These are phyloP conservation scores for Itoplectis maculator DNA, from an alignment of 2,888 invertebrate genomes.

Conservation along the genomic window DNA sequence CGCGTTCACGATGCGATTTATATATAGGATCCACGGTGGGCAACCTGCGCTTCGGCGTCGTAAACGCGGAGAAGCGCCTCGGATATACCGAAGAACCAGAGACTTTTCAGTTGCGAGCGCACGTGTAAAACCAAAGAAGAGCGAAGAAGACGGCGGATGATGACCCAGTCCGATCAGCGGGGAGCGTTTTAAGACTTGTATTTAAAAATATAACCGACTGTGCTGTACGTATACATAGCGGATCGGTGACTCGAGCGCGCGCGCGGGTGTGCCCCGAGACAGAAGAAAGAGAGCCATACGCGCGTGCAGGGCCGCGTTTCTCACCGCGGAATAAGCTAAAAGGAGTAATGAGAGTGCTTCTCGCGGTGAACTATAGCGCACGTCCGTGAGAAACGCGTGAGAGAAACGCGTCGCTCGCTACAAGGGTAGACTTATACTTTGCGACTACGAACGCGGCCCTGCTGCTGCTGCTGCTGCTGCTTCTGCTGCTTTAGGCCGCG, in stretches of 20 bases:
- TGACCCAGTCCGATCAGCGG: constrained; percentile 17
- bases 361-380: not conserved
- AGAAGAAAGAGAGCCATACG: constrained; percentile 17
- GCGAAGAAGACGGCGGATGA: constrained; percentile 6
- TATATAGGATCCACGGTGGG: constrained; percentile 54
- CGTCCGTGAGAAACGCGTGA: not conserved
- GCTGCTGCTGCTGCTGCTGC: not conserved
- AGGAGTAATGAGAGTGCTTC: not conserved
- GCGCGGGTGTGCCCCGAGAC: constrained; percentile 15
- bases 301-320: not conserved
- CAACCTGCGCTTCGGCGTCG: constrained; percentile 26
- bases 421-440: constrained; percentile 1
- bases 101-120: not conserved
- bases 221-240: constrained; percentile 2
- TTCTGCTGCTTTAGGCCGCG: not conserved
- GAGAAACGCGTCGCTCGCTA: not conserved
- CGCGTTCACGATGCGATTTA: constrained; percentile 36
- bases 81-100: constrained; percentile 5
- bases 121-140: not conserved
- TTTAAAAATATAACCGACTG: constrained; percentile 54
- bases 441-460: constrained; percentile 5
- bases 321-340: not conserved
- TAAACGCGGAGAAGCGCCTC: not conserved
- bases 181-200: constrained; percentile 13
- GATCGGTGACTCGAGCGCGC: not conserved